These are phyloP conservation scores for Rhopilema esculentum DNA, from an alignment of 30 jellyfish, hydroid and myxozoan genomes.

Conservation along the genomic window DNA sequence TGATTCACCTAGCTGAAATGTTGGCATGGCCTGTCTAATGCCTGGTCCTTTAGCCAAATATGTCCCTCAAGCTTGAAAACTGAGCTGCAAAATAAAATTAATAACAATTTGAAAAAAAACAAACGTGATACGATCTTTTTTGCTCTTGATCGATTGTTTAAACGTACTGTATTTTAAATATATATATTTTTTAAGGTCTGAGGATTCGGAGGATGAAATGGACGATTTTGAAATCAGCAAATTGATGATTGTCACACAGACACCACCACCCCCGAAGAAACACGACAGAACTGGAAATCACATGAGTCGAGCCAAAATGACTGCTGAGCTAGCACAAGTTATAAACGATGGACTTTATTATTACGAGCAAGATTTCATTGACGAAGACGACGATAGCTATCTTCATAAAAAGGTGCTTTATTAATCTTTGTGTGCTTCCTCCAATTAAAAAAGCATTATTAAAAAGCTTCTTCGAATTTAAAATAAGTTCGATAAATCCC, in stretches of 20 bases:
- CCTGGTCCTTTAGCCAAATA: no score
- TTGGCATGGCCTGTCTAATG: no score
- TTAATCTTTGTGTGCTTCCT: not conserved
- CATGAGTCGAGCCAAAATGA: conserved; percentile 86
- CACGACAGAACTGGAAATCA: conserved; percentile 92
- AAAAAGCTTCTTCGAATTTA: no score
- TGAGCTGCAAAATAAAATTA: no score
- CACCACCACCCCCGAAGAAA: conserved; percentile 98
- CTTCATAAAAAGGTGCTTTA: conserved; percentile 71
- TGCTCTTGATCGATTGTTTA: no score
- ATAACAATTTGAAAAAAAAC: no score
- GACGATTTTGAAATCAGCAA: conserved; percentile 94
- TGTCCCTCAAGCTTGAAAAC: no score
- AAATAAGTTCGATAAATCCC: no score
- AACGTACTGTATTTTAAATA: no score
- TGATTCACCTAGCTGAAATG: no score
- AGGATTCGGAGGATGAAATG: conserved; percentile 94
- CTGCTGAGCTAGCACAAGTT: conserved; percentile 92
- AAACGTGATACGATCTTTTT: no score
- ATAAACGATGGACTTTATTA: conserved; percentile 91
- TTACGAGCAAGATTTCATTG: conserved; percentile 90
- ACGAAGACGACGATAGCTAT: conserved; percentile 91
- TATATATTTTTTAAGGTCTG: conserved; percentile 69
- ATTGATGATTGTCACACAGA: conserved; percentile 90
- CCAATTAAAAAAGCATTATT: no score